Conservation (phyloP, 2,113 vertebrate species). For the pig (Sus scrofa) region DNA sequence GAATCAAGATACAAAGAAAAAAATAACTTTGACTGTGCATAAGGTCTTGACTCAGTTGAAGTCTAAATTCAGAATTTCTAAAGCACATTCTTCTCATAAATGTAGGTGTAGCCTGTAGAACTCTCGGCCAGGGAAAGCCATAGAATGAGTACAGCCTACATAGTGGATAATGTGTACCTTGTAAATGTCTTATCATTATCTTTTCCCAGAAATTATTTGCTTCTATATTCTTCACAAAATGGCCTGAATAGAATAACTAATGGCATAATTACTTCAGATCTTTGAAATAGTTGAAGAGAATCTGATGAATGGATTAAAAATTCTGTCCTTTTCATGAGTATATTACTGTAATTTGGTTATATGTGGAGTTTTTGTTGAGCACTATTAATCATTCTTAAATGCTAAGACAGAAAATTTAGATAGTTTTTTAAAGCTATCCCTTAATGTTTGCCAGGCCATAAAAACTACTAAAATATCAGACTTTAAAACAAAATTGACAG, state of each 20-base stretch:
- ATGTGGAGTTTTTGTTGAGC: not conserved
- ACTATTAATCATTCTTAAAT: slow-evolving; percentile 3
- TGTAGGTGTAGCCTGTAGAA: not conserved
- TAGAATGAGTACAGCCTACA: not conserved
- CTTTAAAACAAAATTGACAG: not conserved
- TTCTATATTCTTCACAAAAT: slow-evolving; percentile 29
- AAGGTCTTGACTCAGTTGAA: not conserved
- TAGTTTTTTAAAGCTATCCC: not conserved
- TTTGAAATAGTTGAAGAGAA: slow-evolving; percentile 35
- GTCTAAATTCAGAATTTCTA: slow-evolving; percentile 34
- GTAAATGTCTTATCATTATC: not conserved
- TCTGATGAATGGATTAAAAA: slow-evolving; percentile 11
- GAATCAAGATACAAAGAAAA: not conserved
- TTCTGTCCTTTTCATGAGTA: not conserved
- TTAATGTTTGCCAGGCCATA: not conserved
- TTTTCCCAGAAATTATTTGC: slow-evolving; percentile 27
- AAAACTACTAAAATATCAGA: slow-evolving; percentile 25
- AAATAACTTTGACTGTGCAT: not conserved
- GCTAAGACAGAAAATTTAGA: not conserved
- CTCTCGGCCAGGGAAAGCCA: not conserved
- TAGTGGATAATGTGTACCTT: not conserved
- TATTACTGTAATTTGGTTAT: not conserved
- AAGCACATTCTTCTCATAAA: not conserved
- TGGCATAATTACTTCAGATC: slow-evolving; percentile 31
- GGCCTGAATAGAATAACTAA: slow-evolving; percentile 18